Percentiles rank a stretch among this genome's conserved stretches.
phyloP scores from a whole-genome alignment of 2,797 vertebrate genomes.

The Channallabes apus region DNA sequence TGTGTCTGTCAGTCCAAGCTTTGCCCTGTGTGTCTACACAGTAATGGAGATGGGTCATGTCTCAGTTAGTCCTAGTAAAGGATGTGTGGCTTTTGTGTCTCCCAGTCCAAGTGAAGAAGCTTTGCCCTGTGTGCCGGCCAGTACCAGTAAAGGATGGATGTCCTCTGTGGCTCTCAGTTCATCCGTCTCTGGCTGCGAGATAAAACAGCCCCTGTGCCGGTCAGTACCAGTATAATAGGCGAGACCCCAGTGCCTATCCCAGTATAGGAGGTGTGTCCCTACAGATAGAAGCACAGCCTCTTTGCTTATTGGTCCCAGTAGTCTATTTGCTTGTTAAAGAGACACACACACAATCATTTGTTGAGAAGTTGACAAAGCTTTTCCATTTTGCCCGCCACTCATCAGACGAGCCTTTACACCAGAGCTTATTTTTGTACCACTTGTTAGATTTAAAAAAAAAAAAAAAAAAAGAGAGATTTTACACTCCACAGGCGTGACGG shows the following conservation, averaged over 20 bases:
- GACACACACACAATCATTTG: too few species aligned
- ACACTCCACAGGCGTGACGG: neutral
- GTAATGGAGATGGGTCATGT: neutral
- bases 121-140: neutral
- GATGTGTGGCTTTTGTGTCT: neutral
- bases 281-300: neutral
- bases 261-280: neutral
- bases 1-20: neutral
- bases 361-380: neutral
- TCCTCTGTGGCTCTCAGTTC: neutral
- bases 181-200: neutral
- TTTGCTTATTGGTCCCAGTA: neutral
- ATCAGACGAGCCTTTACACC: neutral
- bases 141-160: neutral
- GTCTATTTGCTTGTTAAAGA: neutral
- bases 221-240: neutral
- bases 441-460: conserved; percentile 5
- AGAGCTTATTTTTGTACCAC: conserved; percentile 13
- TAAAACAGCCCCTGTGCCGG: neutral
- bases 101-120: neutral
- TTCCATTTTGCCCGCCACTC: neutral
- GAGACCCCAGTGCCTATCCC: neutral
- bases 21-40: neutral
- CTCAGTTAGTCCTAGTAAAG: neutral
- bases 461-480: neutral